Percentiles rank a stretch among this genome's conserved stretches.
phyloP scores from a whole-genome alignment of 2,888 invertebrate species.

The Eugnorisma glareosa region DNA sequence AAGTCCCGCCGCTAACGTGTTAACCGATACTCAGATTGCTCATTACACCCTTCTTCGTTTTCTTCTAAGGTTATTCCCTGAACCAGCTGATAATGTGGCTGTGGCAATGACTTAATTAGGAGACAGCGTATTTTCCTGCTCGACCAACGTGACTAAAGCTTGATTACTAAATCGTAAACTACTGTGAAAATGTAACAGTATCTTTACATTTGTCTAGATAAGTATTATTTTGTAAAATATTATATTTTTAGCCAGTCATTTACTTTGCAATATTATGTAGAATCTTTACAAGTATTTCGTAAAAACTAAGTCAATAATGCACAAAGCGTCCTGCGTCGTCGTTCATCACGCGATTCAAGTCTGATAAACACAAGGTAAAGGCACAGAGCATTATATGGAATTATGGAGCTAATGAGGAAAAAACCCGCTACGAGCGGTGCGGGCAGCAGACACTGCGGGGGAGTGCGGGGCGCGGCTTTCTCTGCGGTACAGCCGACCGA shows the following conservation, averaged over 20 bases:
- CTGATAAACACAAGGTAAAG: slow-evolving; percentile 85
- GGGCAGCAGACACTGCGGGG: slow-evolving; percentile 81
- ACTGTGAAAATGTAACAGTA: slow-evolving; percentile 23
- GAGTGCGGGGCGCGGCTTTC: slow-evolving; percentile 89
- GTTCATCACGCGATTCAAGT: slow-evolving; percentile 80
- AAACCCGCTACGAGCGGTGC: slow-evolving; percentile 87
- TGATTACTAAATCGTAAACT: slow-evolving; percentile 14
- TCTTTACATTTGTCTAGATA: slow-evolving; percentile 26
- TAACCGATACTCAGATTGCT: slow-evolving; percentile 72
- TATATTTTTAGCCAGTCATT: slow-evolving; percentile 38
- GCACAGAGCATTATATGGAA: slow-evolving; percentile 84
- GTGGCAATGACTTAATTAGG: slow-evolving; percentile 15
- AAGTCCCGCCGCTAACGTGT: slow-evolving; percentile 78
- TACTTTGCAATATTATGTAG: slow-evolving; percentile 29
- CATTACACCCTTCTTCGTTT: slow-evolving; percentile 34
- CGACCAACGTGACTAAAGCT: slow-evolving; percentile 5
- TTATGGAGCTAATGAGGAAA: slow-evolving; percentile 90
- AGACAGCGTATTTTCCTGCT: slow-evolving; percentile 15
- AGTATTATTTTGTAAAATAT: slow-evolving; percentile 27
- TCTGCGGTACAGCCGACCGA: slow-evolving; percentile 85
- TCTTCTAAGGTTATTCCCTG: slow-evolving; percentile 21
- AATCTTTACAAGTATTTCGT: slow-evolving; percentile 52
- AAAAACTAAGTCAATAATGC: slow-evolving; percentile 71
- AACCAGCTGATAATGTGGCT: slow-evolving; percentile 20
- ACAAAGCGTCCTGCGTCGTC: slow-evolving; percentile 75